A percentile compares a stretch with the other conserved stretches of the same genome.
Evolutionary conservation across 2,888 invertebrate species (phyloP).

Genomic region (Cheilosia vulpina): DNA sequence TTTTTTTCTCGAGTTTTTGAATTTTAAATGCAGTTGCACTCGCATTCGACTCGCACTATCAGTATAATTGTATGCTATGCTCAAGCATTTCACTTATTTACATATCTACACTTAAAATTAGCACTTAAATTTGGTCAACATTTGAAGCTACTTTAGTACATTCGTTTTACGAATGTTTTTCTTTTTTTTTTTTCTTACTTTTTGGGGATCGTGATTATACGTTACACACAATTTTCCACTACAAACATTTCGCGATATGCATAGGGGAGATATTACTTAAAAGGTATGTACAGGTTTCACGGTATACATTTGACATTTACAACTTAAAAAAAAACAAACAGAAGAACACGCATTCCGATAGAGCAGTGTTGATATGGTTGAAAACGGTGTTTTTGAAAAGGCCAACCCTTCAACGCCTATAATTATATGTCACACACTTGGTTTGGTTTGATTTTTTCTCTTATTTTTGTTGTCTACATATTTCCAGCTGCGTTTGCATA

Average conservation of each 20-base stretch:
- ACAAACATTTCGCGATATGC: constrained; percentile 64
- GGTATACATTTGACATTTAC: constrained; percentile 7
- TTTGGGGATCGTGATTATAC: constrained; percentile 23
- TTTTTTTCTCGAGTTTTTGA: constrained; percentile 31
- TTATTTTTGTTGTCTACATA: no score
- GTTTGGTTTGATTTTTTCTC: constrained; percentile 16
- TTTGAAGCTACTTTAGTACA: not conserved
- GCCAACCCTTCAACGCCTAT: not conserved
- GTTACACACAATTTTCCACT: constrained; percentile 50
- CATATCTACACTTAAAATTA: not conserved
- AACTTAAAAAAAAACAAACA: constrained; percentile 3
- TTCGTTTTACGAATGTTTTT: constrained; percentile 35
- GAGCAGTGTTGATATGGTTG: constrained; percentile 26
- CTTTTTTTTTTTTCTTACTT: no score
- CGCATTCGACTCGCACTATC: constrained; percentile 8
- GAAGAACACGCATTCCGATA: constrained; percentile 21
- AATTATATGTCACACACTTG: not conserved
- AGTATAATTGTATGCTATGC: constrained; percentile 3
- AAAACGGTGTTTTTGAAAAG: constrained; percentile 45
- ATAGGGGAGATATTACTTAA: constrained; percentile 56
- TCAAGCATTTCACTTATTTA: constrained; percentile 15
- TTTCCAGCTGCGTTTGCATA: not conserved
- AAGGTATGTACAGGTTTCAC: constrained; percentile 35
- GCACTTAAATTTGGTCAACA: constrained; percentile 28
- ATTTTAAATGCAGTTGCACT: constrained; percentile 39